These are phyloP conservation scores for Calidris pugnax DNA, from an alignment of 2,113 vertebrate genomes.

Conservation along the genomic window DNA sequence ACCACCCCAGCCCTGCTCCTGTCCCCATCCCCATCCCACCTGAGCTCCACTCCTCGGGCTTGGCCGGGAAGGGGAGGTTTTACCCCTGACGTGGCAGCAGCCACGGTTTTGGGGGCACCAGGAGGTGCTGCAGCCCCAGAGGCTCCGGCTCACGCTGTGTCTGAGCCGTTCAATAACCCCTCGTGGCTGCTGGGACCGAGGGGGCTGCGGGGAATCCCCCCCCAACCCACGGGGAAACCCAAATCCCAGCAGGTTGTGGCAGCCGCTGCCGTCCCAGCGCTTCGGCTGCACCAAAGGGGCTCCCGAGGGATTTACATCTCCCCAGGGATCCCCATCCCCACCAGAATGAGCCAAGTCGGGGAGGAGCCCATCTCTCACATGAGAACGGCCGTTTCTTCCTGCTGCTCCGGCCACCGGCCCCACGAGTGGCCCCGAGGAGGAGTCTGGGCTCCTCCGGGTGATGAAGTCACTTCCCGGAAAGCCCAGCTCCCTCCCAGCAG, in stretches of 20 bases:
- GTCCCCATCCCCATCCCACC: not conserved
- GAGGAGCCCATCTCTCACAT: fast-evolving
- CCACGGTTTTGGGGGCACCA: not conserved
- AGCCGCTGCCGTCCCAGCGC: not conserved
- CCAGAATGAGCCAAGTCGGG: fast-evolving
- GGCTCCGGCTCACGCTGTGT: fast-evolving
- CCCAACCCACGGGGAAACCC: fast-evolving
- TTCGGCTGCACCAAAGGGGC: too few relatives aligned
- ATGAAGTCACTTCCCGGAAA: not conserved
- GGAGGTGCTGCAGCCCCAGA: fast-evolving
- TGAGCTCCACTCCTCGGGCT: not conserved
- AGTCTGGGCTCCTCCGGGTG: not conserved
- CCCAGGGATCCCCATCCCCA: fast-evolving
- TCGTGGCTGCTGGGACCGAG: not conserved
- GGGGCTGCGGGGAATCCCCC: fast-evolving
- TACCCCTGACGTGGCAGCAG: not conserved
- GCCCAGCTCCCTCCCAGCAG: not conserved
- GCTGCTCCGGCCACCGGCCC: fast-evolving
- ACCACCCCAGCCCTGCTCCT: not conserved
- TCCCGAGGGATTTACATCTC: fast-evolving
- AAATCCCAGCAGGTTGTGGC: not conserved
- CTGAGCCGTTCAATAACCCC: not conserved
- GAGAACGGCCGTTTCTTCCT: fast-evolving
- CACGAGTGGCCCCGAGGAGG: fast-evolving
- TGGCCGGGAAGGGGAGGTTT: not conserved